Evolutionary conservation across 1,140 invertebrate species (phyloP).

Genomic region (Triops cancriformis): DNA sequence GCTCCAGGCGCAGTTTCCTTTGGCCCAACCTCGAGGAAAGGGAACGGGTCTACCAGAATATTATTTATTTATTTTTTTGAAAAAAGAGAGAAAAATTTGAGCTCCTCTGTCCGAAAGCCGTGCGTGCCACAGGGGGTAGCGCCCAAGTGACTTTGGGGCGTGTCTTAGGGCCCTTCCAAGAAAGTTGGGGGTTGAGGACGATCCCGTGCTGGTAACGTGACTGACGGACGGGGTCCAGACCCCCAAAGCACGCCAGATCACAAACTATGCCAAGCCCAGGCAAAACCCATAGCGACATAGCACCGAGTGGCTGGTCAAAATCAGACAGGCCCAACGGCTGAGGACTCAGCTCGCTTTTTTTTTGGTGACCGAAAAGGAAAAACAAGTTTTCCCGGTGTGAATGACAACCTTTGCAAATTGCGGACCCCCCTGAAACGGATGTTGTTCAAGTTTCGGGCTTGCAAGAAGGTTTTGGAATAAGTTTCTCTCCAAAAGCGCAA

Average conservation of each 20-base stretch:
- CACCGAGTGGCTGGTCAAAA: not conserved
- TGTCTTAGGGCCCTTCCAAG: not conserved
- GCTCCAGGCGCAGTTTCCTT: too few species aligned
- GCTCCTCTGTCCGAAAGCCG: not conserved
- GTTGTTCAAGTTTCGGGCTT: too few species aligned
- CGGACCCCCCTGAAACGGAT: too few species aligned
- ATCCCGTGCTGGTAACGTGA: slow-evolving; percentile 3
- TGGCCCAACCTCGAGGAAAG: too few species aligned
- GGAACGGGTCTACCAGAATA: not conserved
- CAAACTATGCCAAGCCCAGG: not conserved
- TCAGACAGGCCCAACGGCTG: not conserved
- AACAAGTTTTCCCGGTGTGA: too few species aligned
- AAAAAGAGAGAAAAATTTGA: not conserved
- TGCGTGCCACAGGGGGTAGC: not conserved
- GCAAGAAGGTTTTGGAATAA: too few species aligned
- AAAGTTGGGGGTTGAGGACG: not conserved
- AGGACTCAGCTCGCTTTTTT: too few species aligned
- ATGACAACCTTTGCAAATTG: too few species aligned
- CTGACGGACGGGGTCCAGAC: not conserved
- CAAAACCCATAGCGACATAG: not conserved
- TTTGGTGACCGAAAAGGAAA: too few species aligned
- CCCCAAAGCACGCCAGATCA: not conserved
- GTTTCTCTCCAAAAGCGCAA: too few species aligned
- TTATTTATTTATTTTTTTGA: not conserved
- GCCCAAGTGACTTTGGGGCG: not conserved